phyloP scores from a whole-genome alignment of 2,797 vertebrate genomes.

The Siniperca scherzeri region DNA sequence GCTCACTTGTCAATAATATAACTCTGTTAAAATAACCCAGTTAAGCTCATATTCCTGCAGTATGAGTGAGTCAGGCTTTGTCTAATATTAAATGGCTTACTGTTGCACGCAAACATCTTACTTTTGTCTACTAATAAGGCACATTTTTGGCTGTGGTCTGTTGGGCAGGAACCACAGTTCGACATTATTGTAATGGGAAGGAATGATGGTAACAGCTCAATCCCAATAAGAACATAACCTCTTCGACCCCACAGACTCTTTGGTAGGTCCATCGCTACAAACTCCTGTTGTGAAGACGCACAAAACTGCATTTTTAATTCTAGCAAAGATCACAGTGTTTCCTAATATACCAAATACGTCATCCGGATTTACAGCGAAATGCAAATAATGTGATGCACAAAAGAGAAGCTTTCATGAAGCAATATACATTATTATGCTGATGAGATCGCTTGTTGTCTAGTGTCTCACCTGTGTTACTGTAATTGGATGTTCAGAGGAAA shows the following conservation, averaged over 20 bases:
- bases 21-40: constrained; percentile 2
- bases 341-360: background rate
- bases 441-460: background rate
- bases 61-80: background rate
- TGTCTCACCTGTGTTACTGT: background rate
- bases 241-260: background rate
- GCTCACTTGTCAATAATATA: constrained; percentile 22
- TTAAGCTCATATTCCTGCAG: background rate
- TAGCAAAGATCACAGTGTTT: background rate
- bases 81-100: background rate
- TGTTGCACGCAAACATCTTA: background rate
- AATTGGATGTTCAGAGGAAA: constrained; percentile 2
- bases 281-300: background rate
- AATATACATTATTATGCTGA: constrained; percentile 6
- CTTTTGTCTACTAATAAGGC: background rate
- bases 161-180: background rate
- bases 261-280: background rate
- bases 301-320: background rate
- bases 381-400: background rate
- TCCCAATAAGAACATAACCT: background rate
- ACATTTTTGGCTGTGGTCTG: background rate
- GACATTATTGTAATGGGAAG: background rate
- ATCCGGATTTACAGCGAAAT: background rate
- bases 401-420: background rate
- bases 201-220: background rate